These are phyloP conservation scores for Sphenodon punctatus DNA, from an alignment of 2,797 vertebrate genomes.

Conservation along the genomic window DNA sequence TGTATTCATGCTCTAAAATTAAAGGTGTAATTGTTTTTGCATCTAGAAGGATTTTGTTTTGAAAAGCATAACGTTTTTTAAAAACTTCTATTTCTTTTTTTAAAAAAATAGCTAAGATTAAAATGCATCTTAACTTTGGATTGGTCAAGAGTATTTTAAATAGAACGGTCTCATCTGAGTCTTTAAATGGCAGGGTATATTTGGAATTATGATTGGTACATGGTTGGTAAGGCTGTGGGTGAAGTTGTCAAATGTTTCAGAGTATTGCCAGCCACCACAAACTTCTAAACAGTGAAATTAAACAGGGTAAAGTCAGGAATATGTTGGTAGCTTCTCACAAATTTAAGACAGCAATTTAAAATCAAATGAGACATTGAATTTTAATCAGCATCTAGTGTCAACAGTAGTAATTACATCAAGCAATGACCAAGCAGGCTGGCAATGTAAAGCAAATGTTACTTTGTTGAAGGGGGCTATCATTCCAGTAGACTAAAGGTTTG, in stretches of 20 bases:
- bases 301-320: slow-evolving; percentile 28
- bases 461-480: slow-evolving; percentile 46
- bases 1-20: background rate
- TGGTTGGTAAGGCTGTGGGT: too few relatives aligned
- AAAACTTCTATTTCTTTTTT: slow-evolving; percentile 14
- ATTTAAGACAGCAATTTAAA: slow-evolving; percentile 56
- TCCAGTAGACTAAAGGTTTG: slow-evolving; percentile 1
- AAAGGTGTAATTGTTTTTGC: slow-evolving; percentile 27
- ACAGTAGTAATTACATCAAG: slow-evolving; percentile 64
- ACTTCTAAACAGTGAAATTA: slow-evolving; percentile 15
- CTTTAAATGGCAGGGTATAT: background rate
- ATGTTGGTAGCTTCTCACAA: slow-evolving; percentile 29
- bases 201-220: slow-evolving; percentile 4
- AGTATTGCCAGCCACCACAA: slow-evolving; percentile 16
- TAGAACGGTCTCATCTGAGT: slow-evolving; percentile 5
- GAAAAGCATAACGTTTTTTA: slow-evolving; percentile 19
- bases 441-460: slow-evolving; percentile 59
- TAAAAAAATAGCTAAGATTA: background rate
- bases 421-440: slow-evolving; percentile 51
- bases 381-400: slow-evolving; percentile 57
- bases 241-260: background rate
- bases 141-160: slow-evolving; percentile 22
- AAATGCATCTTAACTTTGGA: slow-evolving; percentile 17
- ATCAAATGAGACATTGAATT: slow-evolving; percentile 58
- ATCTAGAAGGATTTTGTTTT: slow-evolving; percentile 22